Base-by-base conservation (phyloP, 2,113 vertebrate species). In the Pimephales promelas region DNA sequence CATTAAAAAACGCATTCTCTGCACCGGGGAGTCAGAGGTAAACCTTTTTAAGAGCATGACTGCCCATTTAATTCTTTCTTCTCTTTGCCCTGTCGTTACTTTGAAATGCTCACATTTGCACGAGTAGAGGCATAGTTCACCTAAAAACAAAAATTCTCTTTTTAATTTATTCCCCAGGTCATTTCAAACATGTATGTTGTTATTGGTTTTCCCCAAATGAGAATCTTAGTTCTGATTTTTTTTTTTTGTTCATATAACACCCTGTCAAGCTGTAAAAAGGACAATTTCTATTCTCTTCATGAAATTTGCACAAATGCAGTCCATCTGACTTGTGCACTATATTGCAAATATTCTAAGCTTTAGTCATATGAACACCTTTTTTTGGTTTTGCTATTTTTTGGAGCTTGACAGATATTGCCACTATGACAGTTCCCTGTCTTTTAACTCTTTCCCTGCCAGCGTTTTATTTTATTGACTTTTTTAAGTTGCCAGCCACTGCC, bases 11-110 rank as follows among this genome's bases (percentile, higher is more conserved):
- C 66, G 86, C 88, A 92, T 93, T 94, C 93, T 84, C 91, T 94
- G 94, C 93, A 94, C 92, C 36, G 92, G 93, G 93, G 94, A 94
- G 95, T 93, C 94, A 94, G 95, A 95, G 95, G 95, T 95, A 95
- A 95, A 94, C 92, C 89, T 93, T 93, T 89, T 82, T 82, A 72
- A 80, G 43, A 68, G 24, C 43, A 85, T 88, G 40, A 70, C 47
- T 45, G 62, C 72, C 64, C 66, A 7, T 47, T 75, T 47, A 87
- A 26, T 76, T 54, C 71, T 18, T 45, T 28, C 24, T 75, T 20
- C 3, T 31, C 13, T 20, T 52, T n/a, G 9, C 4, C 40, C 71
- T 49, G 36, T 16, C 1, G 18, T 16, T 20, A 4, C 18, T 36
- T 36, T 20, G 9, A 73, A 26, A 73, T 61, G 56, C 34, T 59